Evolutionary conservation across 2,888 invertebrate genomes (phyloP).

Genomic region (Ligdia adustata): DNA sequence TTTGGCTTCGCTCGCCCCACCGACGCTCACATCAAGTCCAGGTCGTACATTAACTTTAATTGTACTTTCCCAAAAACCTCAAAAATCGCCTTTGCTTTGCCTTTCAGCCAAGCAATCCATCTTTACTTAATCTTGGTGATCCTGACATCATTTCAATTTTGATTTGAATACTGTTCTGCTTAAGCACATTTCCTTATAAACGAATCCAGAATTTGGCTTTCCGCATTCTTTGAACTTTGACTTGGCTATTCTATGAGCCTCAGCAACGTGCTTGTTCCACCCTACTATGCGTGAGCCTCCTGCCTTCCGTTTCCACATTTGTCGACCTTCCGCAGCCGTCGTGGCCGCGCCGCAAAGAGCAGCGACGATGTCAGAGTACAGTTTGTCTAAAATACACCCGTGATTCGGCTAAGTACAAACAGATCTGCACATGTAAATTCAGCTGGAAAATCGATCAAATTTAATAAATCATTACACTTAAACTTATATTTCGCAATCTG

Average conservation of each 20-base stretch:
- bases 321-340: background rate
- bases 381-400: constrained; percentile 1
- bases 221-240: background rate
- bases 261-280: background rate
- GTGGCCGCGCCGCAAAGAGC: constrained; percentile 3
- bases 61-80: too few relatives aligned
- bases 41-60: too few relatives aligned
- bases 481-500: background rate
- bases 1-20: background rate
- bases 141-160: too few relatives aligned
- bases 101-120: too few relatives aligned
- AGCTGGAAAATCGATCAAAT: background rate
- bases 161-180: background rate
- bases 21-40: too few relatives aligned
- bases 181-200: background rate
- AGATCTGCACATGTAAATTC: constrained; percentile 4
- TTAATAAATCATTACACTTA: background rate
- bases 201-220: background rate
- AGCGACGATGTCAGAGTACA: constrained; percentile 4
- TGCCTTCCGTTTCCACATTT: background rate
- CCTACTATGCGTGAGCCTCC: constrained; percentile 1
- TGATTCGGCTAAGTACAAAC: background rate
- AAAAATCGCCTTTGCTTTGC: too few relatives aligned
- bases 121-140: too few relatives aligned
- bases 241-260: background rate